These are phyloP conservation scores for Xenops minutus DNA, from an alignment of 2,797 vertebrate species.

Conservation along the genomic window DNA sequence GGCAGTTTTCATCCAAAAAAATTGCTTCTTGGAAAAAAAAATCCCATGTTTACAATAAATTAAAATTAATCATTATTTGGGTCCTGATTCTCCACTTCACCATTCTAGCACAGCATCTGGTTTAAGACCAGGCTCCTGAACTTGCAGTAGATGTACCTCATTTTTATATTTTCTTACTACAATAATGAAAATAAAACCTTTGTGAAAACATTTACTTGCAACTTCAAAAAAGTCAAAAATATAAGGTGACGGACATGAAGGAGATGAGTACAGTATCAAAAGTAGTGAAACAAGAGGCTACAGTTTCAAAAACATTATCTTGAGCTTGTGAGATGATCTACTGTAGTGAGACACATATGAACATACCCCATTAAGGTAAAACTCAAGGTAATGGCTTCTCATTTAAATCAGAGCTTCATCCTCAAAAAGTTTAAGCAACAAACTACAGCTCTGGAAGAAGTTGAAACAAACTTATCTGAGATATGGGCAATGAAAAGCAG, in stretches of 20 bases:
- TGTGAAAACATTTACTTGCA: neutral
- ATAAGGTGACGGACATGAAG: neutral
- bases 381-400: neutral
- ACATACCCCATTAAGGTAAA: neutral
- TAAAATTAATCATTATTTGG: slow-evolving; percentile 57
- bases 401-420: neutral
- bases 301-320: neutral
- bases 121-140: neutral
- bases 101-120: slow-evolving; percentile 6
- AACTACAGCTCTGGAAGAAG: neutral
- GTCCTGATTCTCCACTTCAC: slow-evolving; percentile 10
- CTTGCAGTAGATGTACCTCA: neutral
- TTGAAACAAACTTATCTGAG: neutral
- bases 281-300: neutral
- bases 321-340: neutral
- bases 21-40: slow-evolving; percentile 39
- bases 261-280: neutral
- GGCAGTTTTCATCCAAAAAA: slow-evolving; percentile 40
- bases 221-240: neutral
- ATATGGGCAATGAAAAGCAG: neutral
- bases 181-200: neutral
- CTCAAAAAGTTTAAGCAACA: neutral
- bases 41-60: slow-evolving; percentile 57
- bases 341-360: neutral
- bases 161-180: neutral